Conservation (phyloP, 2,797 vertebrate genomes). For the Manis crassicaudata region DNA sequence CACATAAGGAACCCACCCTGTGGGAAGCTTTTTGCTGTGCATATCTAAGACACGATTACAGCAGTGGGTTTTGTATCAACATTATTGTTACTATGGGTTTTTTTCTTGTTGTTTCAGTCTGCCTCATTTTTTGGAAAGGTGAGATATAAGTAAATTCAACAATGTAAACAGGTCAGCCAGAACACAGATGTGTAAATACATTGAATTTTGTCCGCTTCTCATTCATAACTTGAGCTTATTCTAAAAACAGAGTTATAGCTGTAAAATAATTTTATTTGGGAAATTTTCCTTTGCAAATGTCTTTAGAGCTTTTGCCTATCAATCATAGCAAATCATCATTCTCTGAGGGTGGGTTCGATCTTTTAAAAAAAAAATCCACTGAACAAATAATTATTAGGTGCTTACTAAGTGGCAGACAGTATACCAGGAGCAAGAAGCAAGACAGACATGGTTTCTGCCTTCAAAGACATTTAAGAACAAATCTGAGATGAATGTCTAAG, state of each 20-base stretch:
- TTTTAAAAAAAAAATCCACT: slow-evolving; percentile 41
- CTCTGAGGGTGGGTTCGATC: slow-evolving; percentile 13
- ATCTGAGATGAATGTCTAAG: slow-evolving; percentile 57
- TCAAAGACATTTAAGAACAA: slow-evolving; percentile 64
- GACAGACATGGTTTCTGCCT: slow-evolving; percentile 59
- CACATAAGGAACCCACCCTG: slow-evolving; percentile 76
- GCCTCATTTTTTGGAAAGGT: slow-evolving; percentile 55
- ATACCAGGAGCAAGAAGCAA: slow-evolving; percentile 61
- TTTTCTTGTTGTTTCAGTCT: slow-evolving; percentile 55
- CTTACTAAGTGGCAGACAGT: slow-evolving; percentile 48
- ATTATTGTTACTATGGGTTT: slow-evolving; percentile 55
- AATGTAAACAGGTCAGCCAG: slow-evolving; percentile 64
- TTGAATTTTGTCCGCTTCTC: slow-evolving; percentile 29
- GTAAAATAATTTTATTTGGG: slow-evolving; percentile 72
- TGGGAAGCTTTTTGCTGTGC: slow-evolving; percentile 58
- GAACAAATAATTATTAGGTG: slow-evolving; percentile 69
- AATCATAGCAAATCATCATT: slow-evolving; percentile 40
- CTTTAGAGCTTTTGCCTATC: slow-evolving; percentile 61
- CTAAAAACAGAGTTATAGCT: slow-evolving; percentile 46
- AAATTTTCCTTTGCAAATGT: slow-evolving; percentile 60
- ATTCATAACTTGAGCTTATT: slow-evolving; percentile 62
- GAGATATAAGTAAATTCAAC: slow-evolving; percentile 67
- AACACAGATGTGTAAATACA: slow-evolving; percentile 57
- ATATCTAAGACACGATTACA: slow-evolving; percentile 65
- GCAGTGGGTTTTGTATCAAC: slow-evolving; percentile 65